Evolutionary conservation across 2,797 vertebrate genomes (phyloP).

Genomic region (Pipistrellus kuhlii): DNA sequence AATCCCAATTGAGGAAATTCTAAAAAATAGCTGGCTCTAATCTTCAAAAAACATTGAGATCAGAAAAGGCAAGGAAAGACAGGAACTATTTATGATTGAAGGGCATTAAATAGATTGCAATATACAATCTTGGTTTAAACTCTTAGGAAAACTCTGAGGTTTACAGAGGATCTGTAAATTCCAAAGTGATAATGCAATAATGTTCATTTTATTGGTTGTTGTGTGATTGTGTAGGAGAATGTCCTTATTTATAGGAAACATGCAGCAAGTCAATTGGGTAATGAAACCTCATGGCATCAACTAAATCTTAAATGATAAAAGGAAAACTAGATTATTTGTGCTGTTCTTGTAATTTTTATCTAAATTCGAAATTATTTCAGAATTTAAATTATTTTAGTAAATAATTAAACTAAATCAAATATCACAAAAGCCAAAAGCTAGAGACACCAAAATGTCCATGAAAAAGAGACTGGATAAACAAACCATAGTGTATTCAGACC

Average conservation of each 20-base stretch:
- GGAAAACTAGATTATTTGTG: neutral
- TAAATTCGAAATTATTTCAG: slow-evolving; percentile 3
- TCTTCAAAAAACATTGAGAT: neutral
- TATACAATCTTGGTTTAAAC: neutral
- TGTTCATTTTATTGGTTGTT: neutral
- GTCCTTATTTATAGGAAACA: neutral
- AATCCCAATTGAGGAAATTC: neutral
- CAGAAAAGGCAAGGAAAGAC: neutral
- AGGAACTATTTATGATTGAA: neutral
- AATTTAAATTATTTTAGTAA: slow-evolving; percentile 43
- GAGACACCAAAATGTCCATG: neutral
- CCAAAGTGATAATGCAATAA: neutral
- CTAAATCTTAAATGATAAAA: neutral
- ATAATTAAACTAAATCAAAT: neutral
- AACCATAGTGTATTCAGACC: neutral
- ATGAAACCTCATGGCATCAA: neutral
- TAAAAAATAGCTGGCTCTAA: neutral
- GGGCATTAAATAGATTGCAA: neutral
- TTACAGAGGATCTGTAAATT: neutral
- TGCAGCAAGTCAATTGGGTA: neutral
- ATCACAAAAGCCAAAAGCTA: neutral
- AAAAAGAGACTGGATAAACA: neutral
- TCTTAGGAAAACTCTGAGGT: neutral
- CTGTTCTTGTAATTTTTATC: neutral
- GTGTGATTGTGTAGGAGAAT: neutral